A percentile compares a stretch with the other conserved stretches of the same genome.
phyloP scores from a whole-genome alignment of 2,888 invertebrate genomes.

The Sepioteuthis lessoniana region DNA sequence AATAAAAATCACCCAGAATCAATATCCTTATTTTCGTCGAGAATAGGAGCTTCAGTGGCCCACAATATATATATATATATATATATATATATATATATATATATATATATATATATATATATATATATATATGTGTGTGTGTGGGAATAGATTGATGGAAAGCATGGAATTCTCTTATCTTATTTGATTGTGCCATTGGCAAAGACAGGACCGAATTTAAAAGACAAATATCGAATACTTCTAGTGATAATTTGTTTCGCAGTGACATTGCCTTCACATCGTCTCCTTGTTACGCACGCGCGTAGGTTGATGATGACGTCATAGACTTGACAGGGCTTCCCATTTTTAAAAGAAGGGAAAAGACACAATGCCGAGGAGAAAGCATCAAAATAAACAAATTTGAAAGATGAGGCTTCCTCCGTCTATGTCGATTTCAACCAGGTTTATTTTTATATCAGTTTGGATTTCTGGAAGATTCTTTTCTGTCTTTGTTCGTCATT shows the following conservation, averaged over 20 bases:
- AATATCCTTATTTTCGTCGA: no score
- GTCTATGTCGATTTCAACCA: not conserved
- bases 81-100: no score
- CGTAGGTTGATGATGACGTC: conserved; percentile 1
- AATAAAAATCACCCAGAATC: no score
- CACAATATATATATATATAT: no score
- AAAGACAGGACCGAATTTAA: not conserved
- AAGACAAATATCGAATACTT: not conserved
- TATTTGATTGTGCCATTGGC: not conserved
- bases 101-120: no score
- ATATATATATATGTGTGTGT: no score
- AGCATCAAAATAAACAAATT: not conserved
- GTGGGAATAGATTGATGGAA: not conserved
- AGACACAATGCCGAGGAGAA: not conserved
- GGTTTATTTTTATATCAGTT: not conserved
- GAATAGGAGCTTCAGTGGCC: no score
- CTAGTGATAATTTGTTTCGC: not conserved
- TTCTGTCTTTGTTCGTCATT: no score
- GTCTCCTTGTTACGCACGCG: not conserved
- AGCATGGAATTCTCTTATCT: not conserved
- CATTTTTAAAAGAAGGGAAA: not conserved
- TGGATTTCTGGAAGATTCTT: not conserved
- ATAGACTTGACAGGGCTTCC: not conserved
- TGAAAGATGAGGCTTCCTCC: not conserved
- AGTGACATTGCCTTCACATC: not conserved